A percentile compares a stretch with the other conserved stretches of the same genome.
These are phyloP conservation scores for Lepidonotus clava DNA, from an alignment of 2,888 invertebrate species.

Conservation along the genomic window DNA sequence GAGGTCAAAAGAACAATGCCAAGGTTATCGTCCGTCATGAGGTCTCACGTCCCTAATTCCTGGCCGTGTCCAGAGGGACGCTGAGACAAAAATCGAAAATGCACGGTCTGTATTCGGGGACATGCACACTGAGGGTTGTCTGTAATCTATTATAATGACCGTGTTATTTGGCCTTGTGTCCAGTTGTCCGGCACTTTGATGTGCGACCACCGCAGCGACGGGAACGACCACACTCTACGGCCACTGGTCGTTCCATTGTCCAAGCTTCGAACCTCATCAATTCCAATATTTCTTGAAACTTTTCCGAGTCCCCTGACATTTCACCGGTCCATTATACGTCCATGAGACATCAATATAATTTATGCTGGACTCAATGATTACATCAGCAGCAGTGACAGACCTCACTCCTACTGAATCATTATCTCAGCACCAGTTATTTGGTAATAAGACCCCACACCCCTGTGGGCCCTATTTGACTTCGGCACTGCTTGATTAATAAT, in stretches of 20 bases:
- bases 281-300: too few species aligned
- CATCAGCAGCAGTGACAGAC: too few species aligned
- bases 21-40: conserved; percentile 19
- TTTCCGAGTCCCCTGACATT: too few species aligned
- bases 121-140: not conserved
- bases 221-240: not conserved
- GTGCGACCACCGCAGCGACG: not conserved
- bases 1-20: conserved; percentile 47
- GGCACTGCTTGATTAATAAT: not conserved
- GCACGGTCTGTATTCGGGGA: not conserved
- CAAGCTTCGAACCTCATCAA: not conserved
- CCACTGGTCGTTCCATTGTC: not conserved
- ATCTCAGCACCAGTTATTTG: too few species aligned
- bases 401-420: too few species aligned
- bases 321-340: too few species aligned
- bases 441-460: too few species aligned
- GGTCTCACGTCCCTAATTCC: conserved; percentile 17
- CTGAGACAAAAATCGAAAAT: not conserved
- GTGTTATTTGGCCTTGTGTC: conserved; percentile 22
- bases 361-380: too few species aligned
- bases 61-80: conserved; percentile 12
- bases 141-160: conserved; percentile 47
- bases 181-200: not conserved
- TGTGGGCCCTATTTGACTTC: too few species aligned
- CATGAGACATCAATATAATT: too few species aligned